Percentiles rank a stretch among this genome's conserved stretches.
phyloP scores from a whole-genome alignment of 2,113 vertebrate genomes.

The Xenopus laevis region DNA sequence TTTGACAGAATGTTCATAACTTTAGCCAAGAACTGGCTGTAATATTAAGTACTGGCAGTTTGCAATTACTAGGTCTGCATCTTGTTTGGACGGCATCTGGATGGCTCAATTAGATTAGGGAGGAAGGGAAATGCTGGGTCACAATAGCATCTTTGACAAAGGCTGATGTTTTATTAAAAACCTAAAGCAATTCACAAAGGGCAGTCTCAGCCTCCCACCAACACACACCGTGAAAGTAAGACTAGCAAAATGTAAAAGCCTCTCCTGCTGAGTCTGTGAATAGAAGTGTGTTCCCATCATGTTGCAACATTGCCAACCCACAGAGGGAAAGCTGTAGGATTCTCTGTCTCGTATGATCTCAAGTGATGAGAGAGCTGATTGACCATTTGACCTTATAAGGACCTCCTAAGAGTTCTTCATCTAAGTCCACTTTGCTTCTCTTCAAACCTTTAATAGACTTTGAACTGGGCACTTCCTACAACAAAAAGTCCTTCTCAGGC shows the following conservation, averaged over 20 bases:
- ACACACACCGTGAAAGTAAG: constrained; percentile 44
- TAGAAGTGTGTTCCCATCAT: constrained; percentile 43
- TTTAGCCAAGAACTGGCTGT: too few species aligned
- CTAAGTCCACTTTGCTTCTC: constrained; percentile 27
- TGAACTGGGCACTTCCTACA: constrained; percentile 54
- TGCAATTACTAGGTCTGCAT: constrained; percentile 32
- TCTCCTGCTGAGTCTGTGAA: constrained; percentile 13
- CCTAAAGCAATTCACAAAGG: constrained; percentile 45
- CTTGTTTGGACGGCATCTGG: constrained; percentile 44
- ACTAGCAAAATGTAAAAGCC: constrained; percentile 36
- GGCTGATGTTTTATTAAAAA: constrained; percentile 43
- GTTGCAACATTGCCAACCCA: neutral
- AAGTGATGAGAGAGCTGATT: constrained; percentile 47
- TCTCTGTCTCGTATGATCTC: constrained; percentile 2
- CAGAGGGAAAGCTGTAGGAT: constrained; percentile 1
- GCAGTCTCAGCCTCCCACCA: constrained; percentile 39
- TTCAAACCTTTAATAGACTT: constrained; percentile 48
- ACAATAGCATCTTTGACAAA: constrained; percentile 39
- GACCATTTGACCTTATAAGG: constrained; percentile 23
- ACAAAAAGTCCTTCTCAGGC: constrained; percentile 51
- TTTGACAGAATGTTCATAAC: too few species aligned
- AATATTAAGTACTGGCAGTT: neutral
- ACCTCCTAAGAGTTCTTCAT: constrained; percentile 29
- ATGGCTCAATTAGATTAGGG: constrained; percentile 46
- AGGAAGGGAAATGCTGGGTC: constrained; percentile 13